Percentiles rank a stretch among this genome's conserved stretches.
These are phyloP conservation scores for Saturnia japonica DNA, from an alignment of 2,888 invertebrate genomes.

Conservation along the genomic window DNA sequence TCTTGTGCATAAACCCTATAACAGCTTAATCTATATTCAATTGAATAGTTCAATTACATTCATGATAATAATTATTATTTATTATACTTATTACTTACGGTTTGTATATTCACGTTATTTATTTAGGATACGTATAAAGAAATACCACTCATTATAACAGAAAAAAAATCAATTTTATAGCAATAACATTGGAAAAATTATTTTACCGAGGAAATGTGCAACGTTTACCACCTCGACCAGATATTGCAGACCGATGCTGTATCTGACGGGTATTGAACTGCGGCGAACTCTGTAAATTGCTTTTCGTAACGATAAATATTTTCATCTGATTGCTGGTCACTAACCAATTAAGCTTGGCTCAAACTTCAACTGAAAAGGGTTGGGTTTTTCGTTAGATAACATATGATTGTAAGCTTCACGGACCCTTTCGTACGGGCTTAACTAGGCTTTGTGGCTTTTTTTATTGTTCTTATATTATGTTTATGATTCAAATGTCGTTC, in stretches of 20 bases:
- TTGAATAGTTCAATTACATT: no score
- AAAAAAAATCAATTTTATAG: constrained; percentile 11
- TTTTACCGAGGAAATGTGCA: constrained; percentile 28
- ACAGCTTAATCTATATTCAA: no score
- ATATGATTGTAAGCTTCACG: neutral
- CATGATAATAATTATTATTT: no score
- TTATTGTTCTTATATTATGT: neutral
- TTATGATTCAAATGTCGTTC: neutral
- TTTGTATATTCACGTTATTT: neutral
- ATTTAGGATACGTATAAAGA: neutral
- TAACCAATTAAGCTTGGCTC: constrained; percentile 69
- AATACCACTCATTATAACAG: no score
- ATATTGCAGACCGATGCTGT: constrained; percentile 72
- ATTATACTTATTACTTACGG: neutral
- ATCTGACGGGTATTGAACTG: constrained; percentile 73
- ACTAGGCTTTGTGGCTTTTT: neutral
- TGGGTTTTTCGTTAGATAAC: neutral
- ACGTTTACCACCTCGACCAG: constrained; percentile 56
- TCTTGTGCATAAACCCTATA: no score
- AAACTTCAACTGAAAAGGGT: neutral
- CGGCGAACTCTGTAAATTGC: constrained; percentile 76
- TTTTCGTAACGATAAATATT: constrained; percentile 79
- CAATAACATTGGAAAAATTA: constrained; percentile 11
- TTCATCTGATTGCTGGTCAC: constrained; percentile 77
- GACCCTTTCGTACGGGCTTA: neutral